These are phyloP conservation scores for Spodoptera picta DNA, from an alignment of 2,888 invertebrate genomes.

Conservation along the genomic window DNA sequence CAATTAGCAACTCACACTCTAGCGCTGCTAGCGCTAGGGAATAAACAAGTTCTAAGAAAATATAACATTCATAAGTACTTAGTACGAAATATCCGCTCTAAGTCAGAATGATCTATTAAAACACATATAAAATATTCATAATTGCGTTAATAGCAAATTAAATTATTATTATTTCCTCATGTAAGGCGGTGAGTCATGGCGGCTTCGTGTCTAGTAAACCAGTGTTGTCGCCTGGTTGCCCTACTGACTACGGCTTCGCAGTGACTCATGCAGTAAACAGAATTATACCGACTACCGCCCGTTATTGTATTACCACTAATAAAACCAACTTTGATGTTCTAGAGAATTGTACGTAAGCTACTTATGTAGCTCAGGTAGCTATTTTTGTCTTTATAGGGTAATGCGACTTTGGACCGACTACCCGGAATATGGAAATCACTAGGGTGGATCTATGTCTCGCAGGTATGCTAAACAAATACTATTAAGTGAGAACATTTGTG, in stretches of 20 bases:
- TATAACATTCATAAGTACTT: too few relatives aligned
- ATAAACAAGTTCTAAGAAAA: too few relatives aligned
- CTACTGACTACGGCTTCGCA: constrained; percentile 54
- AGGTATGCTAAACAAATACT: too few relatives aligned
- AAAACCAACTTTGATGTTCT: constrained; percentile 29
- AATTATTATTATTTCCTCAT: constrained; percentile 5
- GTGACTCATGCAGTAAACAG: constrained; percentile 53
- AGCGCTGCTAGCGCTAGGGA: too few relatives aligned
- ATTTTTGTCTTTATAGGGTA: too few relatives aligned
- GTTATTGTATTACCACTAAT: constrained; percentile 27
- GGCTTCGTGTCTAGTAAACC: not conserved
- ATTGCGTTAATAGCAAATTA: not conserved
- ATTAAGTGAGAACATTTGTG: too few relatives aligned
- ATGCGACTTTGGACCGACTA: too few relatives aligned
- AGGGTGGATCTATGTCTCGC: too few relatives aligned
- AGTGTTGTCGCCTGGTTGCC: constrained; percentile 46
- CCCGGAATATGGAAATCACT: too few relatives aligned
- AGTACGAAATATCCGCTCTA: too few relatives aligned
- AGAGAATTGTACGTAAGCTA: constrained; percentile 13
- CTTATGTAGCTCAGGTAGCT: not conserved
- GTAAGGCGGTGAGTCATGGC: constrained; percentile 21
- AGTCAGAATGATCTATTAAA: not conserved
- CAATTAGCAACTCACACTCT: too few relatives aligned
- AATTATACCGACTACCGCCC: constrained; percentile 26
- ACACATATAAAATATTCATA: not conserved